Percentiles rank a stretch among this genome's conserved stretches.
These are phyloP conservation scores for Saguinus midas DNA, from an alignment of 2,113 vertebrate species.

Conservation along the genomic window DNA sequence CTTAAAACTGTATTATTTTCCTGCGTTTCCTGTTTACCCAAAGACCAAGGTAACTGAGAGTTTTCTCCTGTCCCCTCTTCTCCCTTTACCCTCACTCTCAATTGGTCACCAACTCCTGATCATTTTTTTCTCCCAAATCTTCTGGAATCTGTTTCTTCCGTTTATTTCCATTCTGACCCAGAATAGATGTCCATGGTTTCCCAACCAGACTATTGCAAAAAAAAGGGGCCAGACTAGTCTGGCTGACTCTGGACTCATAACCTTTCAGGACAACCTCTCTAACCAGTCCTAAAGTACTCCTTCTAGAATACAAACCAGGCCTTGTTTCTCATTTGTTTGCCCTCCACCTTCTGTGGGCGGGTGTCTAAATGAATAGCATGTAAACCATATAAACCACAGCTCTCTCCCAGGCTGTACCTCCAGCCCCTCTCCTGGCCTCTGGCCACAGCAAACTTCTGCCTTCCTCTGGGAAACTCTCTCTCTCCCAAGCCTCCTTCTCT, in stretches of 20 bases:
- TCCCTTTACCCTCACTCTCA: neutral
- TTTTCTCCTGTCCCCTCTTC: neutral
- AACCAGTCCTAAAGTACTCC: neutral
- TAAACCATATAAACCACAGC: neutral
- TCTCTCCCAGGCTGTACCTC: neutral
- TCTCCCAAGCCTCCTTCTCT: neutral
- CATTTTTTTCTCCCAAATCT: neutral
- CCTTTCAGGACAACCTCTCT: neutral
- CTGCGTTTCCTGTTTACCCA: neutral
- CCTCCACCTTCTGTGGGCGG: neutral
- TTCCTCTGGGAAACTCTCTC: neutral
- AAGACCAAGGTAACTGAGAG: neutral
- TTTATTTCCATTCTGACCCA: neutral
- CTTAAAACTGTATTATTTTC: neutral
- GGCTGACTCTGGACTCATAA: neutral
- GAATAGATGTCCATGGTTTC: neutral
- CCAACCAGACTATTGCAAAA: neutral
- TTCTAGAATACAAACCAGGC: neutral
- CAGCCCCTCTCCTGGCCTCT: neutral
- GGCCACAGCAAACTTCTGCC: neutral
- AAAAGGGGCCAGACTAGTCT: neutral
- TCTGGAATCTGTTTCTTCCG: neutral
- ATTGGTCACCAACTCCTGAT: neutral
- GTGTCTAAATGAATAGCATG: neutral
- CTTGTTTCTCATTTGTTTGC: neutral